Evolutionary conservation across 1,140 invertebrate species (phyloP), one percentile per base, ranked within the genome.

Genomic region (Cepaea nemoralis): DNA sequence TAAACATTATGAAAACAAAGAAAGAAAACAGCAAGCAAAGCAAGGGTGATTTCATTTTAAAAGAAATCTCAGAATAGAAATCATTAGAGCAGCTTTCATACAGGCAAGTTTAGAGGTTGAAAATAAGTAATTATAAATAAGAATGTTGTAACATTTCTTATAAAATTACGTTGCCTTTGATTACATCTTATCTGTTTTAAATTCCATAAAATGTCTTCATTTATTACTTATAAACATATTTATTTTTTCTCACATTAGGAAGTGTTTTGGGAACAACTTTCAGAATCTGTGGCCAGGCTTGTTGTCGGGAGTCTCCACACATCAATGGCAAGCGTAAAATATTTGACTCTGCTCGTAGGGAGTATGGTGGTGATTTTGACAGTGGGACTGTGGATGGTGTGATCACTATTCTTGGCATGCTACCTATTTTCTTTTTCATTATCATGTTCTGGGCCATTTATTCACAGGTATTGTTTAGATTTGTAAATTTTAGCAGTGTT

Each of bases 391-490:
- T 92, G 19, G 91, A 92, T 80, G 91, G 92, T 83, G 90, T 92
- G 5, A 90, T 90, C 69, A 82, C 85, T 42, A 76, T 92, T 16
- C 85, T 88, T 37, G 82, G 84, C 50, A 86, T 92, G 19, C 63
- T 92, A 14, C 82, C 88, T 35, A 87, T 92, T 10, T 92, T 92
- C 80, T 80, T 87, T 66, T 85, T 88, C 19, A 85, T 92, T 10
- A 88, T 92, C 75, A 91, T 92, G 37, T 92, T 91, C 82, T 92
- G 91, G 90, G 85, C 92, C 22, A 87, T 92, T 33, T 92, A 92
- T 83, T 92, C 92, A 71, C 92, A 92, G 88, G 90, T 91, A 87
- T 71, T 27, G 59, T 45, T 45, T 45, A 10, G 42, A 10, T 45
- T 45, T 45, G 42, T 45, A 45, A 19, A 10, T 45, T 45, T 8